These are phyloP conservation scores for Asarcornis scutulata DNA, from an alignment of 2,113 vertebrate species.

Conservation along the genomic window DNA sequence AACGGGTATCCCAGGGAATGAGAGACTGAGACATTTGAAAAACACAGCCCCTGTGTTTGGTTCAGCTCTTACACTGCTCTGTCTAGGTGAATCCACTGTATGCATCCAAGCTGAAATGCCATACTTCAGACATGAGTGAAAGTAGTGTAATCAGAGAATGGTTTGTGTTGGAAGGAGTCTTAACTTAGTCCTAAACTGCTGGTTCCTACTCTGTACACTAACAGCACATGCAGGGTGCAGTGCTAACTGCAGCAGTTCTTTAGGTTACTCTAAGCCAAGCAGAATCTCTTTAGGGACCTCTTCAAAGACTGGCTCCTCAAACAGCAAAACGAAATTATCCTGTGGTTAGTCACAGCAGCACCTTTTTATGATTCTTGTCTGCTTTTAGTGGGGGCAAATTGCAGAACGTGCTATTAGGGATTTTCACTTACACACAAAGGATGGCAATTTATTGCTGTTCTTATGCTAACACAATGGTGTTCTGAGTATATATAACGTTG, in stretches of 20 bases:
- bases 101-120: background rate
- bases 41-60: background rate
- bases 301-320: background rate
- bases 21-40: background rate
- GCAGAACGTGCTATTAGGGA: background rate
- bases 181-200: background rate
- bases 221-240: background rate
- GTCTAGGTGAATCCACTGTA: background rate
- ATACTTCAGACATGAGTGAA: accelerated
- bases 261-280: background rate
- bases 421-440: background rate
- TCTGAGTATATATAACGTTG: constrained; percentile 44
- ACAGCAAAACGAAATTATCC: constrained; percentile 10
- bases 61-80: background rate
- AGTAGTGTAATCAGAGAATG: background rate
- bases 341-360: background rate
- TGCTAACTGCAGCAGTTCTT: background rate
- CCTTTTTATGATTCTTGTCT: constrained; percentile 26
- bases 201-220: background rate
- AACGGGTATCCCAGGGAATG: background rate
- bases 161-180: too few species aligned
- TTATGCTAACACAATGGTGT: constrained; percentile 34
- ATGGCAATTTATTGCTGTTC: constrained; percentile 39
- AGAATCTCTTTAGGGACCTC: constrained; percentile 13
- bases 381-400: constrained; percentile 6